Base-by-base conservation (phyloP, 2,113 vertebrate species). In the Hiodon tergisus region DNA sequence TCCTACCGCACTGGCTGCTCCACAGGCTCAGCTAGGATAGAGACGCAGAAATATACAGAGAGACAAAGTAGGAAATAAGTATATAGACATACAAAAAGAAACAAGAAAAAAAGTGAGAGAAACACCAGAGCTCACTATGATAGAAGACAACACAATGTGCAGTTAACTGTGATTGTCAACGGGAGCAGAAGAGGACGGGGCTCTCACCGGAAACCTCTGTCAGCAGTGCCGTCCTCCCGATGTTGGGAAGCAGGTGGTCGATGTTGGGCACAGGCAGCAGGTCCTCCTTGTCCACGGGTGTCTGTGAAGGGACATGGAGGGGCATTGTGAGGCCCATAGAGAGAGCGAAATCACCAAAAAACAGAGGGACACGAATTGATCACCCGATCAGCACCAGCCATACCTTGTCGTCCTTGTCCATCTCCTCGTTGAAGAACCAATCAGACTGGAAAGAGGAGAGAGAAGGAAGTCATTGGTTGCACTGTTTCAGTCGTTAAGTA, bases 241-340 rank as follows among this genome's bases (percentile, higher is more conserved):
- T 98, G 91, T 98, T 99, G 86, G 93, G 93, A 77, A 99, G 92
- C 78, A 99, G 93, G 81, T 99, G 97, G 85, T 99, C 95, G 0
- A 99, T 99, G 89, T 97, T 98, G 74, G 94, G 97, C 78, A 94
- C 90, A 0, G 93, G 90, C 77, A 94, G 94, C 7, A 89, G 86
- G 76, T 95, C 93, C 79, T 85, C 86, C 84, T 95, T 94, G 69
- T 95, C 94, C 83, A 95, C 92, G 0, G 95, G 94, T 5, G 94
- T 92, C 95, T 98, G 78, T 31, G 67, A 17, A 59, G 10, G 17
- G 73, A 67, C 72, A 78, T 9, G 55, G 52, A 54, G n/a, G 7
- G 7, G 58, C 4, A 9, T 59, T 52, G 16, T 53, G 9, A 53
- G 9, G 4, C 5, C 4, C 3, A 14, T 1, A 9, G 14, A 59